Evolutionary conservation across 92 coral and sea anemone species (phyloP), one percentile per base, ranked within the genome.

Genomic region (Paramuricea clavata): DNA sequence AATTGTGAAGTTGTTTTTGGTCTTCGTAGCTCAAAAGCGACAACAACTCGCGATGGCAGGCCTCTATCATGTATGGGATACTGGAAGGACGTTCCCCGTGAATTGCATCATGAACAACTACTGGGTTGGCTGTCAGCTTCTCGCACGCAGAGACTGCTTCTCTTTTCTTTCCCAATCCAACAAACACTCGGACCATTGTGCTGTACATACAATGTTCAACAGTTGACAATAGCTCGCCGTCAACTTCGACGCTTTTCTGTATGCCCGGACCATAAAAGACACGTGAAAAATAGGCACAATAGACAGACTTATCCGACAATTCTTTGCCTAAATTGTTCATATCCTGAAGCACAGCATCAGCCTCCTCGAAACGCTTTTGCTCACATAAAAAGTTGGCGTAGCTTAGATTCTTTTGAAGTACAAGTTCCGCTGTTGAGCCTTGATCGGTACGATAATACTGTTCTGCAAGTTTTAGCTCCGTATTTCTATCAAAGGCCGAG

Each of bases 41-140:
- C 60, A 42, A 8, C 61, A 74, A 74, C 6, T 52, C 4, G 13
- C 25, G n/a, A n/a, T n/a, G n/a, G n/a, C n/a, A n/a, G n/a, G n/a
- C n/a, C n/a, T n/a, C n/a, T n/a, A n/a, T n/a, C 33, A 74, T 35
- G 21, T 74, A 74, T 21, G 80, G 80, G 2, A 74, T 6, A 23
- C 13, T 17, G 0, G 60, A 28, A 71, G 42, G 42, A 36, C 42
- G 77, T 50, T 50, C 3, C 59, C 17, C 17, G 19, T 5, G 2
- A 13, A 50, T 12, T 21, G 28, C 17, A 6, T 4, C 11, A 23
- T 19, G n/a, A 21, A 74, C 6, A 42, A 32, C 80, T 19, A 15
- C 21, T 3, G 12, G 15, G 19, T 31, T 74, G 6, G 56, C 21
- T 3, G 60, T 16, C 59, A 74, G 36, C 13, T 43, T 74, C 1